Base-by-base conservation (phyloP, 2,797 vertebrate genomes). In the Catharus ustulatus region DNA sequence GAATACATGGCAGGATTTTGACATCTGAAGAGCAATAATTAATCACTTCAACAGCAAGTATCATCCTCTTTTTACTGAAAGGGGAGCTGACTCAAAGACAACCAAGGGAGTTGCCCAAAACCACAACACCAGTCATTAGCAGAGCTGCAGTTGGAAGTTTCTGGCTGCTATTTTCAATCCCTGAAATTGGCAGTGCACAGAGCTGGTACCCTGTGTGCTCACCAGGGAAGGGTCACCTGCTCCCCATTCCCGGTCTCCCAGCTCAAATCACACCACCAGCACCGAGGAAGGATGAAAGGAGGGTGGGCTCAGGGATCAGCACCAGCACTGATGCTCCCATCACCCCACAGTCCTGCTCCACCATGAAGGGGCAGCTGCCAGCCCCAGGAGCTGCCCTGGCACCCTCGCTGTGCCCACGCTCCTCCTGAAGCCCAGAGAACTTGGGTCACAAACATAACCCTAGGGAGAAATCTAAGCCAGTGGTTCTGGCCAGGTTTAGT, bases 81-180 rank as follows among this genome's bases (percentile, higher is more conserved):
- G 68, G 51, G 68, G 90, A 93, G 93, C 63, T 95, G 94, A 96
- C 92, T 95, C 95, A 95, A 95, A 95, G 90, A 85, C 75, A 10
- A 57, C 90, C 62, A 68, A 83, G 94, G 94, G 93, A 95, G 92
- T 96, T 94, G 87, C 94, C 90, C 92, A 84, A 94, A 95, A 93
- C 95, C 95, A 93, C 90, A 91, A 1, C 40, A 79, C 57, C 16
- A 94, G 86, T 95, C 94, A 95, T 95, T 95, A 93, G 58, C 57
- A 95, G 90, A 94, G 89, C 78, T 93, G 92, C 95, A 95, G 90
- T 96, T 97, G 89, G 61, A 94, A 92, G 90, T 90, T 95, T 84
- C 86, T 93, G 90, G 81, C 87, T 80, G 83, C 58, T 84, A 55
- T 80, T 93, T 94, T 95, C 89, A 90, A 42, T 69, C 79, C 61